These are phyloP conservation scores for Sebastes hubbsi DNA, from an alignment of 2,797 vertebrate species.

Conservation along the genomic window DNA sequence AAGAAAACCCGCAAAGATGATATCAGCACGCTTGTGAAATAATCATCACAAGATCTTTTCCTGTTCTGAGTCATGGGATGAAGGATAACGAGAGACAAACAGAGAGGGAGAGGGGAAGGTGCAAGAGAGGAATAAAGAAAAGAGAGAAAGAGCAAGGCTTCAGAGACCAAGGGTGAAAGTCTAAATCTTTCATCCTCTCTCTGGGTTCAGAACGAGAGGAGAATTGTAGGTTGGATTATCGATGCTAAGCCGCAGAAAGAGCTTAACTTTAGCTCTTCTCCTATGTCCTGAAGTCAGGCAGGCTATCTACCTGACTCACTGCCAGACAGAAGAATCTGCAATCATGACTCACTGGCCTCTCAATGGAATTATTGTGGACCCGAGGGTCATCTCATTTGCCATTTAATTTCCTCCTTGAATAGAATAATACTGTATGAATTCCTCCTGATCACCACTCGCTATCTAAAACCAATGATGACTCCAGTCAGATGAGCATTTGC, in stretches of 20 bases:
- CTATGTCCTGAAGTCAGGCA: slow-evolving; percentile 43
- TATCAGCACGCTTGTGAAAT: slow-evolving; percentile 77
- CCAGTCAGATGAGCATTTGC: slow-evolving; percentile 9
- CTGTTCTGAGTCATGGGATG: slow-evolving; percentile 56
- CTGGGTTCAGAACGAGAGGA: slow-evolving; percentile 72
- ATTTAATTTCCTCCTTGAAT: slow-evolving; percentile 57
- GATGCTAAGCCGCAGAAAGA: slow-evolving; percentile 74
- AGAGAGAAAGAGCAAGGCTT: slow-evolving; percentile 46
- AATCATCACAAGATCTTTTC: slow-evolving; percentile 76
- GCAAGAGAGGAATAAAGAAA: slow-evolving; percentile 31
- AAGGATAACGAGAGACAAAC: slow-evolving; percentile 68
- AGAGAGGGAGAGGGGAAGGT: slow-evolving; percentile 48
- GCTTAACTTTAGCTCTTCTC: slow-evolving; percentile 53
- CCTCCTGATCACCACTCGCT: slow-evolving; percentile 7
- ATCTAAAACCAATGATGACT: not conserved
- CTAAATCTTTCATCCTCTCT: slow-evolving; percentile 79
- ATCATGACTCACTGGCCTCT: slow-evolving; percentile 49
- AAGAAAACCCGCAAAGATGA: slow-evolving; percentile 70
- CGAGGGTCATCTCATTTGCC: slow-evolving; percentile 55
- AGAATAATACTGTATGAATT: slow-evolving; percentile 42
- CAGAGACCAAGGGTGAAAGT: slow-evolving; percentile 75
- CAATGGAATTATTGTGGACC: slow-evolving; percentile 44
- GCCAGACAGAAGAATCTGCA: slow-evolving; percentile 43
- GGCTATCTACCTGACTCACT: slow-evolving; percentile 46
- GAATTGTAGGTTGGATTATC: slow-evolving; percentile 79